Base-by-base conservation (phyloP, 2,888 invertebrate genomes). In the Phasia obesa region DNA sequence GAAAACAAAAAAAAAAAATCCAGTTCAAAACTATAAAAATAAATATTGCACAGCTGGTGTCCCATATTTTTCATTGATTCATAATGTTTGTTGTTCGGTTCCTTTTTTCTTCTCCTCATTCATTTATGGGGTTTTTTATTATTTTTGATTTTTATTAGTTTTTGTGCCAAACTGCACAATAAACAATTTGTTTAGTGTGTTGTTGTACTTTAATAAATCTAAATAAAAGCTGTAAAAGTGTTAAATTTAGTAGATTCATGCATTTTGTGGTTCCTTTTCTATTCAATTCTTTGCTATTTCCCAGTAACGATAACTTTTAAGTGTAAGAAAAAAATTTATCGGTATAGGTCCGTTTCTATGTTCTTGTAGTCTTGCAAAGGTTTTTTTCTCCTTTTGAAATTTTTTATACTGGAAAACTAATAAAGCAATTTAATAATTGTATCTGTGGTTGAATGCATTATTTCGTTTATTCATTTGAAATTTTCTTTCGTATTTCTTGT, bases 161-260 rank as follows among this genome's bases (percentile, higher is more conserved):
- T 65, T 60, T 60, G 60, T 21, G 21, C 38, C n/a, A 73, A 42
- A 53, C 47, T 49, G 38, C 31, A 47, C 47, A 21, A 21, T 70
- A 81, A 81, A 75, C 70, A 81, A 81, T 62, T 81, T 79, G 71
- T 23, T 65, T 53, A 53, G 27, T 25, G 42, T 73, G 47, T 44
- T 55, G n/a, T 64, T 78, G 55, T 70, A 19, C 35, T 55, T 70
- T 77, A 77, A 80, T 80, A 80, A 80, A 80, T 80, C 79, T 80
- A 80, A 74, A 80, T 74, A 80, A 80, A 55, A 60, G 59, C 23
- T 59, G 67, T 67, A 67, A 44, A 82, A 75, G 77, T 75, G 83
- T 79, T 82, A 79, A 75, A 83, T 75, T 83, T 79, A 83, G 83
- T 79, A 83, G 83, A 83, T 75, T 75, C 73, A 69, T 81, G 42